Percentiles rank a stretch among this genome's conserved stretches.
Evolutionary conservation across 2,113 vertebrate genomes (phyloP).

Genomic region (Ophiodon elongatus): DNA sequence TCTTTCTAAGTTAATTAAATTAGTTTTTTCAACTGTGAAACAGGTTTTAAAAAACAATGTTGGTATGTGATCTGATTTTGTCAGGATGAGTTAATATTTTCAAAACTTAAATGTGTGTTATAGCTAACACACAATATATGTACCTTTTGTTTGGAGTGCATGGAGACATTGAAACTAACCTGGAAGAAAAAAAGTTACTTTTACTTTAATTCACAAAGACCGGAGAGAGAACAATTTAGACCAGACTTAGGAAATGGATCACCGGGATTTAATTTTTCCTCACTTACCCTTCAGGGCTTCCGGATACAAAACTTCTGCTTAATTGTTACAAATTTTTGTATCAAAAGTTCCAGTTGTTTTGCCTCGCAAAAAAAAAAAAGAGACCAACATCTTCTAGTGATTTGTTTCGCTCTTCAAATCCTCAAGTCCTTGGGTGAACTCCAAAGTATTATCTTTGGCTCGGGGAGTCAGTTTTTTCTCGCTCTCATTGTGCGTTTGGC

Average conservation of each 20-base stretch:
- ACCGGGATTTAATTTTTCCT: background rate
- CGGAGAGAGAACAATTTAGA: background rate
- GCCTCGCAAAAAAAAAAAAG: background rate
- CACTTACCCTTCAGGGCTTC: background rate
- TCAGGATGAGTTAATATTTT: too few relatives aligned
- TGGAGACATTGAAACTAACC: too few relatives aligned
- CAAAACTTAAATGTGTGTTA: too few relatives aligned
- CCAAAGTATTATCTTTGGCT: slow-evolving; percentile 30
- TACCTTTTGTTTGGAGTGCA: background rate
- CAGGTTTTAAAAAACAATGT: too few relatives aligned
- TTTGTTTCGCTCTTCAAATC: slow-evolving; percentile 17
- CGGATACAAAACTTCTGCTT: too few relatives aligned
- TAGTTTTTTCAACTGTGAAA: too few relatives aligned
- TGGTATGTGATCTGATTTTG: background rate
- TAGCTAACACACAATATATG: background rate
- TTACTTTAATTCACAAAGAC: background rate
- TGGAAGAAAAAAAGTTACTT: background rate
- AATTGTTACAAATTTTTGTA: background rate
- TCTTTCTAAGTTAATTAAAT: too few relatives aligned
- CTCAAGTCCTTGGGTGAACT: slow-evolving; percentile 29
- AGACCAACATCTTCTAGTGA: background rate
- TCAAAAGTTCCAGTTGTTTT: background rate
- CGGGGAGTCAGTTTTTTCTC: slow-evolving; percentile 6
- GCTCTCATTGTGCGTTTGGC: slow-evolving; percentile 39
- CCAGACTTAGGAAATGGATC: background rate